A percentile compares a stretch with the other conserved stretches of the same genome.
Evolutionary conservation across 2,797 vertebrate species (phyloP).

Genomic region (Catamblyrhynchus diadema): DNA sequence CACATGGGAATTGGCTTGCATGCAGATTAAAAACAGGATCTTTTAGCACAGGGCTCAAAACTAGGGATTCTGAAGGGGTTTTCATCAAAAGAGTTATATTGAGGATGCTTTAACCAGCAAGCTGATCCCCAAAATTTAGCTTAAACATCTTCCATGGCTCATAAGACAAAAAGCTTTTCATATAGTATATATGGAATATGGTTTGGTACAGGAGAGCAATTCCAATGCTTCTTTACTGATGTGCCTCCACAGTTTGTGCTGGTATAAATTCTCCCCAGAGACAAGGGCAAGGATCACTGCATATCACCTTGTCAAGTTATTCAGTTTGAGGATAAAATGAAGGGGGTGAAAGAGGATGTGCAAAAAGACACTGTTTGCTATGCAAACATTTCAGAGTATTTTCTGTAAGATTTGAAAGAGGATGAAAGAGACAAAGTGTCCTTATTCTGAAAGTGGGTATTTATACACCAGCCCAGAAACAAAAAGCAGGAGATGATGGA

Average conservation of each 20-base stretch:
- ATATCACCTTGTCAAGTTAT: not conserved
- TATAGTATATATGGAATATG: accelerated
- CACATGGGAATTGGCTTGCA: not conserved
- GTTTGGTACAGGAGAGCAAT: not conserved
- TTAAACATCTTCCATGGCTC: not conserved
- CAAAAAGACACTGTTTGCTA: not conserved
- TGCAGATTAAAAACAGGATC: not conserved
- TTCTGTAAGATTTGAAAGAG: not conserved
- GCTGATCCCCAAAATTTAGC: not conserved
- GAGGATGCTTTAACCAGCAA: not conserved
- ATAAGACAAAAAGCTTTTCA: not conserved
- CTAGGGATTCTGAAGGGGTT: not conserved
- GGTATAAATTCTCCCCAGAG: not conserved
- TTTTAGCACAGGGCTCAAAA: not conserved
- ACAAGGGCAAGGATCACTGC: not conserved
- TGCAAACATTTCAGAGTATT: not conserved
- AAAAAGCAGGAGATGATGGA: not conserved
- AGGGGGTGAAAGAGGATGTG: not conserved
- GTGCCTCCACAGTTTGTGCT: not conserved
- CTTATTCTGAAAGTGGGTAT: not conserved
- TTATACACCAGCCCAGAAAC: not conserved
- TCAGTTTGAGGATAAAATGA: not conserved
- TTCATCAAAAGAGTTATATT: not conserved
- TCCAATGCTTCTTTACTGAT: not conserved
- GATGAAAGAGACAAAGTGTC: not conserved